phyloP scores from a whole-genome alignment of 2,888 invertebrate species.

The Stenolophus ochropezus region DNA sequence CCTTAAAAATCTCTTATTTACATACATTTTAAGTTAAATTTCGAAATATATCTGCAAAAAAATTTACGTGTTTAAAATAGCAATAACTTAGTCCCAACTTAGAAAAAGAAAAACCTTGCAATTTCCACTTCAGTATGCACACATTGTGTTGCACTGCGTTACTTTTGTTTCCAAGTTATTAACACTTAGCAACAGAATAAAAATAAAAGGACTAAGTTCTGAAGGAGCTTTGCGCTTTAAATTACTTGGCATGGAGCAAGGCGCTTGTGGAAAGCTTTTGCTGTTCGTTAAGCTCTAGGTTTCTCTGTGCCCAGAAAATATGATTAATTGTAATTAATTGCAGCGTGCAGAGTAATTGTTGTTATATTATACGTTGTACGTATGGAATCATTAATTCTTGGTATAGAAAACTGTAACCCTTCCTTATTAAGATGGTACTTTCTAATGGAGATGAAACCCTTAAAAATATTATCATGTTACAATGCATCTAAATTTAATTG shows the following conservation, averaged over 20 bases:
- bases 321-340: constrained; percentile 44
- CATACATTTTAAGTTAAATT: background rate
- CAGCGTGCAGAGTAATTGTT: constrained; percentile 25
- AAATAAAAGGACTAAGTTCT: constrained; percentile 27
- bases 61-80: background rate
- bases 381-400: background rate
- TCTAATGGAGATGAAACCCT: too few species aligned
- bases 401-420: too few species aligned
- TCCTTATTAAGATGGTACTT: too few species aligned
- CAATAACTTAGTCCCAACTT: background rate
- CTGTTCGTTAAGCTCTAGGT: background rate
- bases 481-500: too few species aligned
- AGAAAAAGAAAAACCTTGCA: background rate
- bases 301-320: constrained; percentile 9
- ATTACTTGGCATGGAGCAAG: constrained; percentile 17
- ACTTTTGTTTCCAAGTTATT: constrained; percentile 37
- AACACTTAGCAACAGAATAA: constrained; percentile 29
- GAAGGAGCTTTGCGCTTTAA: background rate
- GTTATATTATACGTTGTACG: constrained; percentile 22
- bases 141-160: constrained; percentile 11
- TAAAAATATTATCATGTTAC: too few species aligned
- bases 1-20: background rate
- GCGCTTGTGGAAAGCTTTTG: background rate
- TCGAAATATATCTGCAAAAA: background rate
- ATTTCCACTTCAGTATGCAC: constrained; percentile 13